Conservation (phyloP, 2,113 vertebrate species). For the Bubo scandiacus region DNA sequence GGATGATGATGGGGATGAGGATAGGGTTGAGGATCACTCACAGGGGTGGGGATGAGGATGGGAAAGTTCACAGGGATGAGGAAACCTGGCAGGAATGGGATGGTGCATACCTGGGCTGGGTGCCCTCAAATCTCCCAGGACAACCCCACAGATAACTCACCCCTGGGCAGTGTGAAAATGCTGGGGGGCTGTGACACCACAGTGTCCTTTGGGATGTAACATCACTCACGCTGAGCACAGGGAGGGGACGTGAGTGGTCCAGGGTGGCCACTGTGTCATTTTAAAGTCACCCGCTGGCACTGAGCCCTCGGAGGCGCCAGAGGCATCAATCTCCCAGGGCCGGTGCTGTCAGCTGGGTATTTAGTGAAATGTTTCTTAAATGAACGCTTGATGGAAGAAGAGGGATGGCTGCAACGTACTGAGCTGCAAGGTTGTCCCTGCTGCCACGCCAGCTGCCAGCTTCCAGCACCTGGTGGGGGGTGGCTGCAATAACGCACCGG, state of each 20-base stretch:
- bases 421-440: neutral
- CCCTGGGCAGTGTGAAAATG: neutral
- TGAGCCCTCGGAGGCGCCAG: neutral
- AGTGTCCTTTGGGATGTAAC: fast-evolving
- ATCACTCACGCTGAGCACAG: fast-evolving
- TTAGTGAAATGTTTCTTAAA: conserved; percentile 41
- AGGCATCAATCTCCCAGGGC: conserved; percentile 37
- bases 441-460: neutral
- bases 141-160: fast-evolving
- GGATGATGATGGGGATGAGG: neutral
- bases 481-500: fast-evolving
- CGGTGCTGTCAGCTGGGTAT: conserved; percentile 24
- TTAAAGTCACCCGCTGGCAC: neutral
- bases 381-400: conserved; percentile 28
- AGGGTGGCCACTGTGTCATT: neutral
- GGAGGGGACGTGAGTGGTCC: neutral
- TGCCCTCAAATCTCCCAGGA: neutral
- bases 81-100: neutral
- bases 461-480: neutral
- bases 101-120: neutral
- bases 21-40: neutral
- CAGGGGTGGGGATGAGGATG: no score
- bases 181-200: neutral
- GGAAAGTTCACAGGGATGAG: neutral
- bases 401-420: neutral